Conservation (phyloP, 2,797 vertebrate species). For the Syndactyla subalaris region DNA sequence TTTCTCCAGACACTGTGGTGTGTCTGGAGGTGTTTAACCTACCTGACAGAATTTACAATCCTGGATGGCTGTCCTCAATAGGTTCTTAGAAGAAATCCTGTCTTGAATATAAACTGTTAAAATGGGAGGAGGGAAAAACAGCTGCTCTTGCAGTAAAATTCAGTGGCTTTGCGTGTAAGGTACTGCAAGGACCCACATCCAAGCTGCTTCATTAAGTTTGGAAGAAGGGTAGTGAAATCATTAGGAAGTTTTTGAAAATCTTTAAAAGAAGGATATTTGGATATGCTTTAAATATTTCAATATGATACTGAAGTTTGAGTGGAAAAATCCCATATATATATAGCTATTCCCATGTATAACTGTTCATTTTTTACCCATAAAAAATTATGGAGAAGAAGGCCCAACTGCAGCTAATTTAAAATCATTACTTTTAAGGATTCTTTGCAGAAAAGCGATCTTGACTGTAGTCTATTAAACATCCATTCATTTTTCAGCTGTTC, state of each 20-base stretch:
- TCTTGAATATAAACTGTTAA: slow-evolving; percentile 15
- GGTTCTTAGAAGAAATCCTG: slow-evolving; percentile 23
- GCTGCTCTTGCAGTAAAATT: slow-evolving; percentile 30
- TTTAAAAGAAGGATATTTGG: slow-evolving; percentile 21
- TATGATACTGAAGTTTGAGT: background rate
- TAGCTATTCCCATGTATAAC: background rate
- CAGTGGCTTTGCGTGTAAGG: background rate
- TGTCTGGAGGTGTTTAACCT: slow-evolving; percentile 33
- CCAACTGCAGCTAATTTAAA: background rate
- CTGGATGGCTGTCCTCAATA: background rate
- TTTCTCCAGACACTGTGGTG: background rate
- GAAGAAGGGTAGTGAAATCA: background rate
- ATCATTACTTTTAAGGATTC: slow-evolving; percentile 13
- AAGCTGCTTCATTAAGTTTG: background rate
- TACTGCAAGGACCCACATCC: background rate
- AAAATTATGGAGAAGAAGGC: background rate
- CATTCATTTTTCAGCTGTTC: background rate
- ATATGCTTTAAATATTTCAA: slow-evolving; percentile 46
- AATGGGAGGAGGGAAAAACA: slow-evolving; percentile 3
- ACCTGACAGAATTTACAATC: slow-evolving; percentile 18
- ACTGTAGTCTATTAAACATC: background rate
- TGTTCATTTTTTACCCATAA: background rate
- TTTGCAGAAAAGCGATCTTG: background rate
- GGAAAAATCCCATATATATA: background rate
- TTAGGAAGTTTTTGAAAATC: background rate